Percentiles rank a stretch among this genome's conserved stretches.
phyloP scores from a whole-genome alignment of 2,888 invertebrate species.

The Automeris io region DNA sequence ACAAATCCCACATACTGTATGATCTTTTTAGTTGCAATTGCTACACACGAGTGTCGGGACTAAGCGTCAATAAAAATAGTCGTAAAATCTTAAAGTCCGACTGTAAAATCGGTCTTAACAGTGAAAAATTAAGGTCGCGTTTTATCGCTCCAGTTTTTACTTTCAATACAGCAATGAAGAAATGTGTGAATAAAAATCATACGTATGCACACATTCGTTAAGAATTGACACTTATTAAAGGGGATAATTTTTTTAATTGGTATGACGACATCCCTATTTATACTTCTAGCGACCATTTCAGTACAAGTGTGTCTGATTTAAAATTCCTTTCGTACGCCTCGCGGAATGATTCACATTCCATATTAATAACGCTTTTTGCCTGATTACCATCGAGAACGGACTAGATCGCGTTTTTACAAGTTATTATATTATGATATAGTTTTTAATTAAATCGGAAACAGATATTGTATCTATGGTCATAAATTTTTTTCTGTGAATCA shows the following conservation, averaged over 20 bases:
- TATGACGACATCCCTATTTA: conserved; percentile 72
- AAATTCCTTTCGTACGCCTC: conserved; percentile 43
- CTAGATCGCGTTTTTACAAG: conserved; percentile 5
- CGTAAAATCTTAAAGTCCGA: conserved; percentile 46
- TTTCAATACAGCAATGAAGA: conserved; percentile 45
- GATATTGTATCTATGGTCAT: conserved; percentile 33
- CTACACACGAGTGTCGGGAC: conserved; percentile 66
- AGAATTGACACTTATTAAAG: conserved; percentile 76
- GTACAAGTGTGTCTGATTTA: conserved; percentile 60
- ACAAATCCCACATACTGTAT: conserved; percentile 27
- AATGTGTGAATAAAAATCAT: conserved; percentile 76
- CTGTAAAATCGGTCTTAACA: conserved; percentile 37
- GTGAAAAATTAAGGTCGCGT: conserved; percentile 27
- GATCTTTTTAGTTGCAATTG: conserved; percentile 51
- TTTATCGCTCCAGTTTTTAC: conserved; percentile 17
- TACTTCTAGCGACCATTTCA: conserved; percentile 52
- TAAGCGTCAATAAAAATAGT: conserved; percentile 75
- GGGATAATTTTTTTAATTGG: conserved; percentile 76
- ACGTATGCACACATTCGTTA: conserved; percentile 75
- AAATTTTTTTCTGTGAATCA: conserved; percentile 21
- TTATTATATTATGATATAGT: conserved; percentile 17
- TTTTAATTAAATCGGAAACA: conserved; percentile 32
- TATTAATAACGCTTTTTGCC: conserved; percentile 17
- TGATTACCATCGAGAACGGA: conserved; percentile 24
- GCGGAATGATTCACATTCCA: conserved; percentile 27